Base-by-base conservation (phyloP, 1,140 invertebrate species). In the Lepeophtheirus salmonis region DNA sequence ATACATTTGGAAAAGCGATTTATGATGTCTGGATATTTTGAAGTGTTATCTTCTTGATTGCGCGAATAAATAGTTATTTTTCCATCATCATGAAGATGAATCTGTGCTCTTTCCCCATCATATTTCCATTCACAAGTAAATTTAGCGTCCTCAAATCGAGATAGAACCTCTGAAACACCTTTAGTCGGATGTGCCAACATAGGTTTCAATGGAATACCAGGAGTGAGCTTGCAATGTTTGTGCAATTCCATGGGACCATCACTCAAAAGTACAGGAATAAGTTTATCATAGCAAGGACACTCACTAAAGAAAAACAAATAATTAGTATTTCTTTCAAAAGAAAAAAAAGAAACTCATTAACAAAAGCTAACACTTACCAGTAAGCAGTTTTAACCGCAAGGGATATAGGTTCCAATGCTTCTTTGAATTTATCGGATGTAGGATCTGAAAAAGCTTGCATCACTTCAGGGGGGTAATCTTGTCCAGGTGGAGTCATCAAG, bases 71-170 rank as follows among this genome's bases (percentile, higher is more conserved):
- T 87, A 26, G 72, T 79, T 1, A 91, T 76, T 14, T 77, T 74
- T 0, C 83, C 80, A 64, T 81, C 74, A 50, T 83, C 77, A 22
- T 74, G 66, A 0, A 82, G 70, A 67, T 91, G 88, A 65, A 91
- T 87, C 76, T 98, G 96, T 2, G 91, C 95, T 68, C 96, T 75
- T 76, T 99, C 96, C 2, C 96, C 96, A 72, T 99, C 96, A 71
- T 99, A 99, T 72, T 99, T 99, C 79, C 83, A 99, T 76, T 99
- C 96, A 70, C 94, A 98, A 1, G 94, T 97, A 68, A 99, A 98
- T 67, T 86, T 82, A 65, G 85, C 74, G 23, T 83, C 80, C 62
- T 95, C 90, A 72, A 99, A 98, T 59, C 90, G 76, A 52, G 81
- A 77, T 2, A 97, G 71, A 14, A 98, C 86, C 72, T 97, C 91